Conservation (phyloP, 35 echinoderm and acorn worm genomes). For the Heliocidaris tuberculata region DNA sequence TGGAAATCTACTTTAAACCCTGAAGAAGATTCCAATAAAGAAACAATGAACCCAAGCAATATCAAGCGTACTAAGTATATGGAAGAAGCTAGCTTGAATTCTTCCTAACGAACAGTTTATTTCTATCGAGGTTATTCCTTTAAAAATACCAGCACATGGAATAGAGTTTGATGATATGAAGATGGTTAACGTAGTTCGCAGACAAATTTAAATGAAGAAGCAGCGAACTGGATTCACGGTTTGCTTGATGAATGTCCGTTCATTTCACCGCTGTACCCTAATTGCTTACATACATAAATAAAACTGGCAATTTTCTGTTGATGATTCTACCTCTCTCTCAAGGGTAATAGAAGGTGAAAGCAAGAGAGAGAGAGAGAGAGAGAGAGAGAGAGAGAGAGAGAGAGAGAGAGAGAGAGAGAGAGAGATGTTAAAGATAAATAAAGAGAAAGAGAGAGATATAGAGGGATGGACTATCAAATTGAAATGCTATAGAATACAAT, state of each 20-base stretch:
- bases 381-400: too few species aligned
- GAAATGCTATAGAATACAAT: too few species aligned
- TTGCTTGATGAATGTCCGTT: neutral
- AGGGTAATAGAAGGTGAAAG: neutral
- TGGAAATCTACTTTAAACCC: neutral
- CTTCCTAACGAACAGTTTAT: neutral
- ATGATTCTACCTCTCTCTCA: neutral
- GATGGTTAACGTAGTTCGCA: neutral
- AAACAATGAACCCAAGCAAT: neutral
- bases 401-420: too few species aligned
- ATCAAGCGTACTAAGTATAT: neutral
- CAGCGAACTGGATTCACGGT: neutral
- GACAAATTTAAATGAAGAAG: neutral
- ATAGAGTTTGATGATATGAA: neutral
- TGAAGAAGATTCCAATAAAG: neutral
- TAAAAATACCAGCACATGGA: neutral
- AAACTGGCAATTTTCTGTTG: slow-evolving; percentile 35
- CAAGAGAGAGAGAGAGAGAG: too few species aligned
- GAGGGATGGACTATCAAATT: too few species aligned
- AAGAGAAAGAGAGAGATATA: too few species aligned
- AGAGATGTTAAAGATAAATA: too few species aligned
- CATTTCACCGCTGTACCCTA: neutral
- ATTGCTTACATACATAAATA: slow-evolving; percentile 47
- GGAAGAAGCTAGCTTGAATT: neutral
- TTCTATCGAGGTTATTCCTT: neutral